Conservation (phyloP, 2,888 invertebrate species). For the Alsophila aescularia region DNA sequence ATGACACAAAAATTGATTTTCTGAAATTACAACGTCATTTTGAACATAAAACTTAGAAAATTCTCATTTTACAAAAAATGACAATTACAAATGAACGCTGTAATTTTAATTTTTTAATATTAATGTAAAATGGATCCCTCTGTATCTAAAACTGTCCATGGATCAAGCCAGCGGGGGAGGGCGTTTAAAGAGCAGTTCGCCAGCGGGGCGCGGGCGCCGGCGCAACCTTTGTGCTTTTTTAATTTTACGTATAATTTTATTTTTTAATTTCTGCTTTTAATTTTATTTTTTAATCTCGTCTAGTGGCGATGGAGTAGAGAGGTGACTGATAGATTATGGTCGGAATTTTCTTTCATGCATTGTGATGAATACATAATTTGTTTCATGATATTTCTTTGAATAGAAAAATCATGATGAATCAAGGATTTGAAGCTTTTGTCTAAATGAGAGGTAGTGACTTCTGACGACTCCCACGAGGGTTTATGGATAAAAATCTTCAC, state of each 20-base stretch:
- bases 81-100: no score
- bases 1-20: no score
- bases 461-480: no score
- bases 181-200: conserved; percentile 67
- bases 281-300: conserved; percentile 41
- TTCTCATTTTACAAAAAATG: no score
- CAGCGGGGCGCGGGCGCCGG: conserved; percentile 79
- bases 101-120: background rate
- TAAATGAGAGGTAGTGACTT: no score
- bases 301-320: conserved; percentile 22
- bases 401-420: no score
- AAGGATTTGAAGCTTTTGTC: no score
- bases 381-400: no score
- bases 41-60: no score
- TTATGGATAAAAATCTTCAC: no score
- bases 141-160: conserved; percentile 49
- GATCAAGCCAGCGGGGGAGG: conserved; percentile 67
- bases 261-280: conserved; percentile 40
- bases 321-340: conserved; percentile 43
- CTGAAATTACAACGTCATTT: no score
- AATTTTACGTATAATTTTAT: conserved; percentile 40
- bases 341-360: conserved; percentile 27
- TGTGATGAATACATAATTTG: background rate
- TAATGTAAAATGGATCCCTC: conserved; percentile 36
- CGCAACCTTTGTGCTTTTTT: conserved; percentile 67